Conservation (phyloP, 2,113 vertebrate genomes). For the Megaceryle maxima region DNA sequence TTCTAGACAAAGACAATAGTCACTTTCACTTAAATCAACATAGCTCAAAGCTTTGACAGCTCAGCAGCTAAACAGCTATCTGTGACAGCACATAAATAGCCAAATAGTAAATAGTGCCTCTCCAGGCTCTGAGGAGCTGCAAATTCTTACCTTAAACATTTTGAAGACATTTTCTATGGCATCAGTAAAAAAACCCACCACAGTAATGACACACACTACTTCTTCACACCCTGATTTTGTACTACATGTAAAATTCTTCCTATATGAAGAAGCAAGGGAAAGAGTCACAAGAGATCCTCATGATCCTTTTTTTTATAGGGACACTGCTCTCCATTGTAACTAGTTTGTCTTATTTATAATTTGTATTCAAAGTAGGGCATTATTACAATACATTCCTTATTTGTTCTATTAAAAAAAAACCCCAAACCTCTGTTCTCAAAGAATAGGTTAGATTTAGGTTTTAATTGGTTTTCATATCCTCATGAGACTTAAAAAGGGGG, state of each 20-base stretch:
- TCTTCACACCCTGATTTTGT: background rate
- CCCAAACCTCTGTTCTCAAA: background rate
- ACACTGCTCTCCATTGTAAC: background rate
- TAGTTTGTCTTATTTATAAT: background rate
- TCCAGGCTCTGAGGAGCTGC: background rate
- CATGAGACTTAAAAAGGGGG: slow-evolving; percentile 1
- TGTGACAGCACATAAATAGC: background rate
- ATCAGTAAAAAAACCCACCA: background rate
- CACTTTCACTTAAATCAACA: background rate
- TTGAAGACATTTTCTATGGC: background rate
- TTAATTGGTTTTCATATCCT: slow-evolving; percentile 10
- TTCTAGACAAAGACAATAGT: background rate
- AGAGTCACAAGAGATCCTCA: background rate
- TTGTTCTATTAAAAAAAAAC: background rate
- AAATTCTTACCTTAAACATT: background rate
- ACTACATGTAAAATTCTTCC: background rate
- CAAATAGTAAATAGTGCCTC: background rate
- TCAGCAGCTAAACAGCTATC: background rate
- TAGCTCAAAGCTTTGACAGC: background rate
- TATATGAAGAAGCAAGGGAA: background rate
- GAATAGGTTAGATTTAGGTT: background rate
- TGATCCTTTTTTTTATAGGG: background rate
- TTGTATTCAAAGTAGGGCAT: background rate
- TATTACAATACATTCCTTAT: background rate
- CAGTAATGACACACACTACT: background rate